phyloP scores from a whole-genome alignment of 2,888 invertebrate genomes.

The Brachyopa scutellaris region DNA sequence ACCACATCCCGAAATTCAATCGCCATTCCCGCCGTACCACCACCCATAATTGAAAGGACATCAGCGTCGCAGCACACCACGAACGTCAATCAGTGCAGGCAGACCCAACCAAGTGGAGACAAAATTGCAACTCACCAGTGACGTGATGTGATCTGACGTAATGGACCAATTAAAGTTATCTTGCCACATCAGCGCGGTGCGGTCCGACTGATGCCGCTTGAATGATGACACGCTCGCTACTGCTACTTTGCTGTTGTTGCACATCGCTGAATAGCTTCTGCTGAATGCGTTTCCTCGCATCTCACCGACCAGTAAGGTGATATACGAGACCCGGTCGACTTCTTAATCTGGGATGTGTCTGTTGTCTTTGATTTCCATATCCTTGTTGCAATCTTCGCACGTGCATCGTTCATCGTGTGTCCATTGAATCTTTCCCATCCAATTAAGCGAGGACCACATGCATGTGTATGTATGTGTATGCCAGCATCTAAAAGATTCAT shows the following conservation, averaged over 20 bases:
- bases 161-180: constrained; percentile 78
- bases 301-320: constrained; percentile 46
- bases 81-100: constrained; percentile 61
- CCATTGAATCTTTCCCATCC: constrained; percentile 64
- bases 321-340: constrained; percentile 65
- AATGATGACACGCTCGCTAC: constrained; percentile 64
- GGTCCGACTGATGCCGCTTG: constrained; percentile 57
- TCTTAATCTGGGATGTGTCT: constrained; percentile 53
- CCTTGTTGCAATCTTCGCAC: constrained; percentile 70
- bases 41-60: constrained; percentile 66
- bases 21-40: neutral
- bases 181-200: constrained; percentile 61
- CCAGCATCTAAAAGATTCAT: constrained; percentile 31
- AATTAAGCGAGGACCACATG: constrained; percentile 42
- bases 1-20: constrained; percentile 26
- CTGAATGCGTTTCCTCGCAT: constrained; percentile 50
- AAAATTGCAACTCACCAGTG: constrained; percentile 59
- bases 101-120: constrained; percentile 7
- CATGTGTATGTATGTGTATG: neutral
- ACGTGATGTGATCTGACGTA: constrained; percentile 78
- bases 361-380: constrained; percentile 57
- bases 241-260: constrained; percentile 15
- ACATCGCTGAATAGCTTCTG: constrained; percentile 23
- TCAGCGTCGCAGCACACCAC: constrained; percentile 54
- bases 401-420: constrained; percentile 60